Evolutionary conservation across 2,888 invertebrate genomes (phyloP).

Genomic region (Ochropleura leucogaster): DNA sequence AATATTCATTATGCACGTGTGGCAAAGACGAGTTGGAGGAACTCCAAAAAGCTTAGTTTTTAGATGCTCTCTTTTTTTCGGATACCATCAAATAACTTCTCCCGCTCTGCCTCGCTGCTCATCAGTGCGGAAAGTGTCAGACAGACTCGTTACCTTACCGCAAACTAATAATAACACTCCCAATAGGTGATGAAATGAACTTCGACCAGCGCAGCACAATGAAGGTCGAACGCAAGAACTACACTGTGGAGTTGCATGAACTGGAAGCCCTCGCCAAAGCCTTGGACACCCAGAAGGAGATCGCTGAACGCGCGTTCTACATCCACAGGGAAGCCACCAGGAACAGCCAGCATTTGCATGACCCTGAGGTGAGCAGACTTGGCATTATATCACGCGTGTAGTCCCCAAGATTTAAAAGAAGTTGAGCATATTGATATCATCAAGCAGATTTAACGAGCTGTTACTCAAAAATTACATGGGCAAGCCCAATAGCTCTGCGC

Average conservation of each 20-base stretch:
- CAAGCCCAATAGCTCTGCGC: no score
- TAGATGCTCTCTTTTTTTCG: background rate
- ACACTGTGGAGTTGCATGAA: constrained; percentile 92
- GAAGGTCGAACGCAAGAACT: constrained; percentile 76
- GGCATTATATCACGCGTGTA: no score
- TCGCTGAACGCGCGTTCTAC: constrained; percentile 92
- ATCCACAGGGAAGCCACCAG: constrained; percentile 92
- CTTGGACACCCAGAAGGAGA: constrained; percentile 93
- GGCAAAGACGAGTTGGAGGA: background rate
- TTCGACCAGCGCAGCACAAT: constrained; percentile 82
- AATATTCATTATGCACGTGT: background rate
- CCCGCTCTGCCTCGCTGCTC: no score
- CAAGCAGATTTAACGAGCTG: no score
- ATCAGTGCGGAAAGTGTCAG: no score
- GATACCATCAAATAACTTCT: no score
- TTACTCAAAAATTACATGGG: no score
- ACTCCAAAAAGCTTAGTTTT: background rate
- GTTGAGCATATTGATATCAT: no score
- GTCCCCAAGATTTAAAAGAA: no score
- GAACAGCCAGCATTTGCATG: constrained; percentile 90
- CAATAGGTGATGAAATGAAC: constrained; percentile 84
- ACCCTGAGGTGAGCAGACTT: constrained; percentile 90
- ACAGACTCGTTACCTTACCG: background rate
- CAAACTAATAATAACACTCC: background rate
- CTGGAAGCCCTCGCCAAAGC: constrained; percentile 93